These are phyloP conservation scores for Melanotaenia pygmaea DNA, from an alignment of 2,797 vertebrate genomes.

Conservation along the genomic window DNA sequence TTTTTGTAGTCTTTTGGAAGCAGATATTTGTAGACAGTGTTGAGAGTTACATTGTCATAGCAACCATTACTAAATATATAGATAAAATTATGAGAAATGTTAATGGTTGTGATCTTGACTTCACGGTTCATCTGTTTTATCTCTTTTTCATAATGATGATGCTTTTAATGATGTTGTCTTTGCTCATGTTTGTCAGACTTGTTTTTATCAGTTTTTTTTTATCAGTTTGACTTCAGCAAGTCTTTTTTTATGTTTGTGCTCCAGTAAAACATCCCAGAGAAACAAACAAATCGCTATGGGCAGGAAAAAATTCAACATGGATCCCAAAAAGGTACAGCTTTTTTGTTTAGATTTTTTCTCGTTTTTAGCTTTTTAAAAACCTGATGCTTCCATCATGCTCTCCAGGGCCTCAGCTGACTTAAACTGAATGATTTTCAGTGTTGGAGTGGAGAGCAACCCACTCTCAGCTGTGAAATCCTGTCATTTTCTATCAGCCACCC, in stretches of 20 bases:
- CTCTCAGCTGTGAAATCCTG: constrained; percentile 25
- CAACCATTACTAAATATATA: not conserved
- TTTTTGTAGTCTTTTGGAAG: not conserved
- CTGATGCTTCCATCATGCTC: constrained; percentile 4
- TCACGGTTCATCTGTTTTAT: not conserved
- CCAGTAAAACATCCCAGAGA: constrained; percentile 95
- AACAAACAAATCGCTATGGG: constrained; percentile 98
- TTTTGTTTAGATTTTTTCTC: not conserved
- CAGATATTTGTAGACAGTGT: not conserved
- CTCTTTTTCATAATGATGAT: not conserved
- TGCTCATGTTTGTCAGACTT: not conserved
- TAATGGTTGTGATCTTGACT: not conserved
- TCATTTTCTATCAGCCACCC: constrained; percentile 21
- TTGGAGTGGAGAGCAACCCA: not conserved
- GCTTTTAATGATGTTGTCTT: not conserved
- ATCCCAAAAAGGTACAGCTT: constrained; percentile 92
- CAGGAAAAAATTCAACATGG: constrained; percentile 99
- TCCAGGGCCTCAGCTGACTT: constrained; percentile 9
- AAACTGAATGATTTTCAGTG: not conserved
- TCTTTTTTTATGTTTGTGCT: constrained; percentile 27
- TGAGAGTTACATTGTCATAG: not conserved
- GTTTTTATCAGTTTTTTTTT: not conserved
- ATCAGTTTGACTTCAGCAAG: not conserved
- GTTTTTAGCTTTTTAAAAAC: not conserved
- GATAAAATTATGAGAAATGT: not conserved